Evolutionary conservation across 2,888 invertebrate genomes (phyloP).

Genomic region (Petrolisthes cinctipes): DNA sequence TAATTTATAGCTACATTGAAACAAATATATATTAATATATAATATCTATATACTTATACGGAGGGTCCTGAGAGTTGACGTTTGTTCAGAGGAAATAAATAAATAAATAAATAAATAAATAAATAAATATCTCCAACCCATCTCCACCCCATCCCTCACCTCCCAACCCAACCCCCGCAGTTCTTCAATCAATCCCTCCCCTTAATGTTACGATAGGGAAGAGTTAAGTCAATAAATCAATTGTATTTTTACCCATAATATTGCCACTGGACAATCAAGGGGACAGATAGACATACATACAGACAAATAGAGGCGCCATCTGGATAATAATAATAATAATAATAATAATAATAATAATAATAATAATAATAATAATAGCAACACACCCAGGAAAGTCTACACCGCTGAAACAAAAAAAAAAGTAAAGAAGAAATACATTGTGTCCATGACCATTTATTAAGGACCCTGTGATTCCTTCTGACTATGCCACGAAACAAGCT

Average conservation of each 20-base stretch:
- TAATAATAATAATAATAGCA: too few relatives aligned
- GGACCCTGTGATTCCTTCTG: too few relatives aligned
- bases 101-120: too few relatives aligned
- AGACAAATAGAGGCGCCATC: background rate
- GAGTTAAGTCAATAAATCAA: background rate
- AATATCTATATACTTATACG: background rate
- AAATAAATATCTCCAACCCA: background rate
- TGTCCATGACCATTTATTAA: too few relatives aligned
- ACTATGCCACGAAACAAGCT: background rate
- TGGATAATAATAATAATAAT: too few relatives aligned
- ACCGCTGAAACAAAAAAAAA: background rate
- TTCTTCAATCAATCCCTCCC: too few relatives aligned
- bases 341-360: background rate
- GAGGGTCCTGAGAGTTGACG: background rate
- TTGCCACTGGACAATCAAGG: slow-evolving; percentile 11
- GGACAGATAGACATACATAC: background rate
- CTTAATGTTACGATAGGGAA: background rate
- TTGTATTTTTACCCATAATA: slow-evolving; percentile 11
- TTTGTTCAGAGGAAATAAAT: slow-evolving; percentile 8
- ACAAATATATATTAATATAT: background rate
- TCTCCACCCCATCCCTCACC: background rate
- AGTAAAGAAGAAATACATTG: too few relatives aligned
- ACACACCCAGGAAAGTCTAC: background rate
- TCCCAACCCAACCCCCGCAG: background rate
- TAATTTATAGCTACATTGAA: slow-evolving; percentile 15